These are phyloP conservation scores for Pheucticus melanocephalus DNA, from an alignment of 2,113 vertebrate genomes.

Conservation along the genomic window DNA sequence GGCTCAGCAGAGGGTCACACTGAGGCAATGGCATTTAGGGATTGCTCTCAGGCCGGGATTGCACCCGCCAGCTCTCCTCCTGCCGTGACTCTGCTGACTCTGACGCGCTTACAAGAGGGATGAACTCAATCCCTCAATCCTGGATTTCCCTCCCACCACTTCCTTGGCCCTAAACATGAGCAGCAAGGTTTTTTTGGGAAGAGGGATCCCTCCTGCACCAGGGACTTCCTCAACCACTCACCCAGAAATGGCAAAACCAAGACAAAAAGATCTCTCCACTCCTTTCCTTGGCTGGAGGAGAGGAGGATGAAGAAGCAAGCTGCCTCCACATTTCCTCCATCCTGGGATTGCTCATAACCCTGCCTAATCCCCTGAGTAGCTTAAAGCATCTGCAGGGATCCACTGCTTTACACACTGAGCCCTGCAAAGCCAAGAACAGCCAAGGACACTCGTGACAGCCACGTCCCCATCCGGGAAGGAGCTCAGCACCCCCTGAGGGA, in stretches of 20 bases:
- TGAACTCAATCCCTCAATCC: constrained; percentile 53
- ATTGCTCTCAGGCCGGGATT: neutral
- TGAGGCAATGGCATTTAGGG: neutral
- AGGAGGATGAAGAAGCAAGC: neutral
- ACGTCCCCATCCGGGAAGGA: accelerated
- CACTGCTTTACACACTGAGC: neutral
- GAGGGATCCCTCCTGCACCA: neutral
- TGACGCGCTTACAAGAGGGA: constrained; percentile 18
- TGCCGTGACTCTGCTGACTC: accelerated
- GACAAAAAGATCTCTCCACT: neutral
- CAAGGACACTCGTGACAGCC: neutral
- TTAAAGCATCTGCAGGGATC: constrained; percentile 17
- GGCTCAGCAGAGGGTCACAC: neutral
- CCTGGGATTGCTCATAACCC: neutral
- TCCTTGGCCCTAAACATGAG: neutral
- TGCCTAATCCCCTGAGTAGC: constrained; percentile 38
- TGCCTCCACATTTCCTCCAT: neutral
- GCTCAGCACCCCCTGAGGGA: accelerated
- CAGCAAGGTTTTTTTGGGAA: neutral
- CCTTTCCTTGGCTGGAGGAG: neutral
- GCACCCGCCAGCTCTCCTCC: neutral
- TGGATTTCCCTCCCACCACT: constrained; percentile 33
- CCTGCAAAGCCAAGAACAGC: constrained; percentile 10
- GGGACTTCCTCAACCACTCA: neutral
- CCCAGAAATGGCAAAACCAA: neutral